Percentiles rank a stretch among this genome's conserved stretches.
Evolutionary conservation across 2,888 invertebrate species (phyloP).

Genomic region (Stenodera caucasica): DNA sequence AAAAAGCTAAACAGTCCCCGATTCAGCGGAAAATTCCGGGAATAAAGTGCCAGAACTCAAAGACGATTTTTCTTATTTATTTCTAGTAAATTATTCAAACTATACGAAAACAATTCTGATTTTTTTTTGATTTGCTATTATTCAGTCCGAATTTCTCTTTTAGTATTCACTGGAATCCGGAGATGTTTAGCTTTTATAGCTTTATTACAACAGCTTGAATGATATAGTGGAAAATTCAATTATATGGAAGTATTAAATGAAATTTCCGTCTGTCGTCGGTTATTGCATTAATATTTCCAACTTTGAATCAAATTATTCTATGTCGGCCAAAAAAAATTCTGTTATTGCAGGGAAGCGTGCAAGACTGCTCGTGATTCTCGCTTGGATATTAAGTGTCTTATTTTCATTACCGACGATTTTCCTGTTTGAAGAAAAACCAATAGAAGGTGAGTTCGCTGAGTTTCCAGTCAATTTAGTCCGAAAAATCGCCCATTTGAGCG

Average conservation of each 20-base stretch:
- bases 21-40: too few relatives aligned
- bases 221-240: conserved; percentile 31
- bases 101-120: too few relatives aligned
- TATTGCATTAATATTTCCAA: too few relatives aligned
- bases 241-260: conserved; percentile 17
- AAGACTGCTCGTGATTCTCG: conserved; percentile 73
- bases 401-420: conserved; percentile 83
- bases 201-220: conserved; percentile 10
- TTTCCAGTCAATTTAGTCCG: too few relatives aligned
- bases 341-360: conserved; percentile 79
- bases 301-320: too few relatives aligned
- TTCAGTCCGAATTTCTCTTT: conserved; percentile 24
- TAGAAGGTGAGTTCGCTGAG: conserved; percentile 74
- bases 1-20: too few relatives aligned
- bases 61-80: too few relatives aligned
- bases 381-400: conserved; percentile 80
- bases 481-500: too few relatives aligned
- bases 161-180: conserved; percentile 12
- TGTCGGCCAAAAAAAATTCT: too few relatives aligned
- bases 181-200: conserved; percentile 29
- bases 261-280: not conserved
- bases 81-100: too few relatives aligned
- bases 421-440: conserved; percentile 76
- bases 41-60: too few relatives aligned
- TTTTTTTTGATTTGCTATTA: too few relatives aligned